These are phyloP conservation scores for Chesias legatella DNA, from an alignment of 2,888 invertebrate species.

Conservation along the genomic window DNA sequence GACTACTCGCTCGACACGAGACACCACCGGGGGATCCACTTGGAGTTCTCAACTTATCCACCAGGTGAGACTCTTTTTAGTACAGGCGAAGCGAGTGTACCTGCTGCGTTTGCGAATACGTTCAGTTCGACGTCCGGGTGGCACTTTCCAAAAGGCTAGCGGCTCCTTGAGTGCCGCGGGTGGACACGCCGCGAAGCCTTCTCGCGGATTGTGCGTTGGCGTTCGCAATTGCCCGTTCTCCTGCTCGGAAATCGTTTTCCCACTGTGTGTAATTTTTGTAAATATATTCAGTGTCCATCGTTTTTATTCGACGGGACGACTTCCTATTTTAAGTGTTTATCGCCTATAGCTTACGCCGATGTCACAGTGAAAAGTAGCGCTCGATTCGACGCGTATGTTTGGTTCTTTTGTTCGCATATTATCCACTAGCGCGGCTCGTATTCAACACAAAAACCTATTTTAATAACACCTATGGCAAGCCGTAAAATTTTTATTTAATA, in stretches of 20 bases:
- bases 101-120: constrained; percentile 55
- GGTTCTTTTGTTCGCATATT: constrained; percentile 67
- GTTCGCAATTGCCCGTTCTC: constrained; percentile 38
- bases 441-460: constrained; percentile 60
- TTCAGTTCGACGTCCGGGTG: constrained; percentile 40
- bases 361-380: constrained; percentile 58
- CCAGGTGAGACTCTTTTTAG: constrained; percentile 50
- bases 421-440: constrained; percentile 51
- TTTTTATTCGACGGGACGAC: constrained; percentile 33
- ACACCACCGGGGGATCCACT: constrained; percentile 55
- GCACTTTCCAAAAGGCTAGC: constrained; percentile 56
- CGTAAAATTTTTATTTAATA: constrained; percentile 32
- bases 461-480: constrained; percentile 39
- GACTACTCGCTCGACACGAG: constrained; percentile 68
- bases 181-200: constrained; percentile 34
- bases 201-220: constrained; percentile 50
- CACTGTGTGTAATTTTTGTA: constrained; percentile 48
- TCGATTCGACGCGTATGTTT: constrained; percentile 69
- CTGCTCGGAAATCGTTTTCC: constrained; percentile 34
- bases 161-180: constrained; percentile 43
- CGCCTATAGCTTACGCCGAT: constrained; percentile 42
- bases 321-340: constrained; percentile 36
- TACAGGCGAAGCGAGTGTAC: constrained; percentile 52
- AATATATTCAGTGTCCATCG: constrained; percentile 54
- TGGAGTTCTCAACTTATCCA: constrained; percentile 52